Evolutionary conservation across 1,140 invertebrate species (phyloP).

Genomic region (Brachionus plicatilis): DNA sequence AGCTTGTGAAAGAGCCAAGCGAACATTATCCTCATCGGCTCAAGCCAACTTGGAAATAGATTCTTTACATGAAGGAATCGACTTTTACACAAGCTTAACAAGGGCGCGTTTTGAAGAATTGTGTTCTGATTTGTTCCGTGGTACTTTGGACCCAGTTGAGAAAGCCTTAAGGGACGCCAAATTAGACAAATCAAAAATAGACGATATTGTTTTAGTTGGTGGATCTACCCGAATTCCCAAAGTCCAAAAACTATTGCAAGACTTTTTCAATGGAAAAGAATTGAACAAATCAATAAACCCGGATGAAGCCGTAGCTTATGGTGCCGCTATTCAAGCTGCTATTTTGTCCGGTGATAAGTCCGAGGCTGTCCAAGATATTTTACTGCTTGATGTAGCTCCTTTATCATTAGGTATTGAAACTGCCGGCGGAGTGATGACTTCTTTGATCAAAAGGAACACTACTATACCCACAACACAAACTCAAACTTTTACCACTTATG

Average conservation of each 20-base stretch:
- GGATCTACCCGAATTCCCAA: conserved; percentile 98
- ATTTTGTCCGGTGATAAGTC: conserved; percentile 89
- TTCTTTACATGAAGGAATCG: conserved; percentile 86
- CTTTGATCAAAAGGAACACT: conserved; percentile 87
- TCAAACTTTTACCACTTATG: conserved; percentile 91
- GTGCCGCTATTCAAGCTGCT: conserved; percentile 72
- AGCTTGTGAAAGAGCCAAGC: conserved; percentile 88
- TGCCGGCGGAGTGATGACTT: conserved; percentile 91
- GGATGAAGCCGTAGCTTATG: conserved; percentile 79
- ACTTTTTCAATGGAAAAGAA: conserved; percentile 93
- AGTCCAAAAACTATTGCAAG: conserved; percentile 85
- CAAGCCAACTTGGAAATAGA: conserved; percentile 73
- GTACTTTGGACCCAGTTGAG: conserved; percentile 88
- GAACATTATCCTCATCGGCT: conserved; percentile 85
- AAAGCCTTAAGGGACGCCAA: conserved; percentile 87
- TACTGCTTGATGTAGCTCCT: conserved; percentile 86
- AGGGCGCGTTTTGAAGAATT: conserved; percentile 68
- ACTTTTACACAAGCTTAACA: conserved; percentile 91
- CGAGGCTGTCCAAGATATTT: conserved; percentile 79
- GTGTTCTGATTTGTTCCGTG: conserved; percentile 78
- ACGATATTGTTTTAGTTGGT: conserved; percentile 93
- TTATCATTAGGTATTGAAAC: conserved; percentile 93
- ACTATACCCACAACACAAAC: conserved; percentile 92
- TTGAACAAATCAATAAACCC: conserved; percentile 76
- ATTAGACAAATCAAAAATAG: conserved; percentile 80